Base-by-base conservation (phyloP, 2,113 vertebrate genomes). In the Phrynosoma platyrhinos region DNA sequence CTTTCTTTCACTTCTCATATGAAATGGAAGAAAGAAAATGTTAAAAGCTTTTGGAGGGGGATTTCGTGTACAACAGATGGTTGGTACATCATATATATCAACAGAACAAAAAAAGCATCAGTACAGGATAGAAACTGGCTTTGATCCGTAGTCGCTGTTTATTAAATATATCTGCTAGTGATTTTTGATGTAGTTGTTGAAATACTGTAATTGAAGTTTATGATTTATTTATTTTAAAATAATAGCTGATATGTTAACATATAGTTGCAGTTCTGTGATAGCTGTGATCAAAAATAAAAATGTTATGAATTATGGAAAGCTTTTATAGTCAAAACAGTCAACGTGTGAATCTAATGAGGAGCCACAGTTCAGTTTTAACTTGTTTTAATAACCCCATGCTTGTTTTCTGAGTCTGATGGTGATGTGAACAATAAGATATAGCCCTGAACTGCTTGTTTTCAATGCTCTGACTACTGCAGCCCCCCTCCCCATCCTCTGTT, bases 1-100 rank as follows among this genome's bases (percentile, higher is more conserved):
- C 89, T 92, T 72, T 47, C 89, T 91, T 90, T 90, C 13, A 32
- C 42, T 93, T 96, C 83, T 93, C 52, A 79, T 86, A 18, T 82
- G 58, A 83, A 84, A 81, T 89, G 64, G 52, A 25, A 12, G 64
- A 86, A 68, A 72, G 64, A 85, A 89, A 91, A 88, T 72, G 79
- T 68, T 91, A 89, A 82, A 81, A 84, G 77, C 30, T 1, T 52
- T 84, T 91, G 78, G 36, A 36, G 14, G 42, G 10, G 68, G 30
- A 66, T 83, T 77, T 84, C 30, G 90, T 92, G 62, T 66, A 55
- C 13, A 53, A n/a, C 88, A 91, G 55, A 76, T 83, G 72, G 78
- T 86, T 90, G 84, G 47, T 88, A 78, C 27, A 83, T 78, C 47
- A 36, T 82, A 18, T 79, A 21, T 86, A 58, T 89, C 71, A 58